These are phyloP conservation scores for Leptodactylus fallax DNA, from an alignment of 2,797 vertebrate genomes.

Conservation along the genomic window DNA sequence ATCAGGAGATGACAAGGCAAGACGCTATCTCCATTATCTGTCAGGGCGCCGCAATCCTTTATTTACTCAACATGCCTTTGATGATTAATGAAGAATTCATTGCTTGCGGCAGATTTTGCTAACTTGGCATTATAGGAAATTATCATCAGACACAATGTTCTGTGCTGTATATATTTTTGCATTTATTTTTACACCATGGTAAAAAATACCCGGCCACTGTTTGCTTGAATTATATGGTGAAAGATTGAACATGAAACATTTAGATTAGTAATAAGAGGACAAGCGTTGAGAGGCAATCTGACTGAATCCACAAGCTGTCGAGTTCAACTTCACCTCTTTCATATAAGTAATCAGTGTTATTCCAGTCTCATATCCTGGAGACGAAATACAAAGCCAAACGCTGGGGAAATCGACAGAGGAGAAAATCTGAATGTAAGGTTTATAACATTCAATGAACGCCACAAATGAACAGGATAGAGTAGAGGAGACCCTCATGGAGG, in stretches of 20 bases:
- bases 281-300: not conserved
- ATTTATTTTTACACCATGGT: conserved; percentile 42
- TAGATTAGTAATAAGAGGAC: conserved; percentile 56
- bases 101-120: conserved; percentile 48
- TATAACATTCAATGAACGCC: conserved; percentile 7
- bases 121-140: conserved; percentile 50
- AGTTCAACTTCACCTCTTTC: conserved; percentile 62
- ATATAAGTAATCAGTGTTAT: conserved; percentile 57
- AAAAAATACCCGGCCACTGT: conserved; percentile 35
- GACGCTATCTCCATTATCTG: conserved; percentile 34
- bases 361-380: conserved; percentile 37
- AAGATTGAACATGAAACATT: conserved; percentile 49
- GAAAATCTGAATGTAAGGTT: conserved; percentile 14
- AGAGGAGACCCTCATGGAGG: not conserved
- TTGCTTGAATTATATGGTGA: conserved; percentile 53
- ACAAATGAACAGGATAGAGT: not conserved
- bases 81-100: conserved; percentile 64
- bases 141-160: conserved; percentile 21
- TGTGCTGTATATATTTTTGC: not conserved
- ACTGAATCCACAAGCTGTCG: conserved; percentile 46
- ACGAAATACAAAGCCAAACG: conserved; percentile 10
- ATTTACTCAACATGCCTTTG: conserved; percentile 55
- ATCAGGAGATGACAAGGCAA: conserved; percentile 8
- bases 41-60: not conserved
- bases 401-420: conserved; percentile 33